Evolutionary conservation across 2,888 invertebrate genomes (phyloP).

Genomic region (Lissonota sp.): DNA sequence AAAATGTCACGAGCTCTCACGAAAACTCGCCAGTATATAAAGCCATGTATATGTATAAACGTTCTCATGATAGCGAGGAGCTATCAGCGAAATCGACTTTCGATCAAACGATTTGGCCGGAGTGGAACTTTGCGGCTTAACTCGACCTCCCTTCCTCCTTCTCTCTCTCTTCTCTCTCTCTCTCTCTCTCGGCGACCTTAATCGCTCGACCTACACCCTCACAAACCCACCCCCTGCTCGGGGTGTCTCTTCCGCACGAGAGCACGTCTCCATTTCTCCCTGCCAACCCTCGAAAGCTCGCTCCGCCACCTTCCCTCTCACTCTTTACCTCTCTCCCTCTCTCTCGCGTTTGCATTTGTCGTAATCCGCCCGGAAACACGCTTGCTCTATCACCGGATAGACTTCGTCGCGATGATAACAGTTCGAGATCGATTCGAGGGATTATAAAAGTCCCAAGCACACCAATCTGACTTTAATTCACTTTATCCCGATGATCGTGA

Average conservation of each 20-base stretch:
- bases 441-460: slow-evolving; percentile 52
- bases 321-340: not conserved
- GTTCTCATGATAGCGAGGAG: slow-evolving; percentile 43
- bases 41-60: slow-evolving; percentile 11
- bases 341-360: slow-evolving; percentile 56
- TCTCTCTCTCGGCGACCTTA: slow-evolving; percentile 59
- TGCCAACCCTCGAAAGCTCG: slow-evolving; percentile 38
- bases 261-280: slow-evolving; percentile 58
- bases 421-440: slow-evolving; percentile 42
- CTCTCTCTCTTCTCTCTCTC: slow-evolving; percentile 22
- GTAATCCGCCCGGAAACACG: slow-evolving; percentile 48
- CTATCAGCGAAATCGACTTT: slow-evolving; percentile 62
- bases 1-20: slow-evolving; percentile 45
- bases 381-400: slow-evolving; percentile 60
- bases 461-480: slow-evolving; percentile 20
- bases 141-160: slow-evolving; percentile 46
- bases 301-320: slow-evolving; percentile 17
- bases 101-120: slow-evolving; percentile 64
- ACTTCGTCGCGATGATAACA: slow-evolving; percentile 54
- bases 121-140: slow-evolving; percentile 60
- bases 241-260: slow-evolving; percentile 49
- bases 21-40: slow-evolving; percentile 33
- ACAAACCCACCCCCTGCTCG: slow-evolving; percentile 25
- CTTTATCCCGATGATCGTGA: slow-evolving; percentile 9
- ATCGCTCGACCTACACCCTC: slow-evolving; percentile 56